These are phyloP conservation scores for Caretta caretta DNA, from an alignment of 2,113 vertebrate genomes.

Conservation along the genomic window DNA sequence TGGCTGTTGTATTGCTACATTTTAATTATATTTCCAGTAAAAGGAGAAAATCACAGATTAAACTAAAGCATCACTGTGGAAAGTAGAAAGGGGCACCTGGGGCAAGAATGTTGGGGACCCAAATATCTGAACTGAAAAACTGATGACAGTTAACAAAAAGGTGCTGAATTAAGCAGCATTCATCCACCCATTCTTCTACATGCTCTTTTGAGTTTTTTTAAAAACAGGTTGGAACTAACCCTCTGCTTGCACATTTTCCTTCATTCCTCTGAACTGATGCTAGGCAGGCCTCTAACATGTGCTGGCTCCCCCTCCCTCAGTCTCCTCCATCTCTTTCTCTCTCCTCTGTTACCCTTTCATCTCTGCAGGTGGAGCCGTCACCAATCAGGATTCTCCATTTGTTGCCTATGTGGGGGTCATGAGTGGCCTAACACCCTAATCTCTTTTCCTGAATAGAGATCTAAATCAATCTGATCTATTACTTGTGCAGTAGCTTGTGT, in stretches of 20 bases:
- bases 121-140: background rate
- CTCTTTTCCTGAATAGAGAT: background rate
- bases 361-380: background rate
- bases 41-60: background rate
- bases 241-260: rapidly evolving
- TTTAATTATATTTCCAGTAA: background rate
- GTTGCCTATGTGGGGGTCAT: no score
- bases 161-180: background rate
- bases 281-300: background rate
- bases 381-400: background rate
- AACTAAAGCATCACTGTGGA: background rate
- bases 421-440: background rate
- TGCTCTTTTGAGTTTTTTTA: no score
- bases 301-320: background rate
- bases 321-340: background rate
- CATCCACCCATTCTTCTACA: background rate
- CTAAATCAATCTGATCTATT: background rate
- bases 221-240: background rate
- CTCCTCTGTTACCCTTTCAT: background rate
- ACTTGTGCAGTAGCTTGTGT: background rate
- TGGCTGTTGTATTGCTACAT: no score
- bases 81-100: background rate
- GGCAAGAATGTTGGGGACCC: no score
- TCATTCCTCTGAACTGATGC: background rate
- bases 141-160: background rate